Percentiles rank a stretch among this genome's conserved stretches.
These are phyloP conservation scores for Drosophila trichaetosa DNA, from an alignment of 2,888 invertebrate genomes.

Conservation along the genomic window DNA sequence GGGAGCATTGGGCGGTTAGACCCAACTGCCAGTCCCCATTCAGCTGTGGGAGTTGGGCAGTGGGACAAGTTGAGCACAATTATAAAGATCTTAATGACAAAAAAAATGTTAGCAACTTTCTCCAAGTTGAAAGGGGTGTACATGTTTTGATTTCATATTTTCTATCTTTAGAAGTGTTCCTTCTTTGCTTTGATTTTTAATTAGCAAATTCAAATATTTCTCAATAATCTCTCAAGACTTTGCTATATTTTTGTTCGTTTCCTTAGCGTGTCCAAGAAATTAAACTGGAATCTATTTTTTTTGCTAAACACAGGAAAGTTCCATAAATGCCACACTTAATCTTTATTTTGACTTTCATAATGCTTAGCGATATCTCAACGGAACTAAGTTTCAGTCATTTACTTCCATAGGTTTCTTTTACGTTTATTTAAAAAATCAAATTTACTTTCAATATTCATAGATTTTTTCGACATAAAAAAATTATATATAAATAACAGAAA, in stretches of 20 bases:
- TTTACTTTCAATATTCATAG: not conserved
- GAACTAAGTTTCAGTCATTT: not conserved
- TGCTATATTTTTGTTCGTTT: not conserved
- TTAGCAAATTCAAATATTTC: not conserved
- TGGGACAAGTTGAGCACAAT: constrained; percentile 19
- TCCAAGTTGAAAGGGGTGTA: constrained; percentile 1
- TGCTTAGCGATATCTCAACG: not conserved
- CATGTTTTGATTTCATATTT: not conserved
- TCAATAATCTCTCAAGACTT: not conserved
- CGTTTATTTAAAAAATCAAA: not conserved
- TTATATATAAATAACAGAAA: not conserved
- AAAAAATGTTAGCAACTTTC: constrained; percentile 27
- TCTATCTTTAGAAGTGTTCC: not conserved
- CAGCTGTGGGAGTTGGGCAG: constrained; percentile 44
- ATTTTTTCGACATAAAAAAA: not conserved
- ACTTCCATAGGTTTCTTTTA: not conserved
- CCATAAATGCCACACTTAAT: not conserved
- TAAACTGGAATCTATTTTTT: not conserved
- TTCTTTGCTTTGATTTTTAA: not conserved
- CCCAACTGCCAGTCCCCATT: constrained; percentile 19
- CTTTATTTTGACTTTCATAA: not conserved
- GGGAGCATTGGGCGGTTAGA: constrained; percentile 62
- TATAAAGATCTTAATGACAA: constrained; percentile 10
- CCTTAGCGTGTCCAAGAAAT: not conserved
- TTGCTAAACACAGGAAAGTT: not conserved